Percentiles rank a stretch among this genome's conserved stretches.
These are phyloP conservation scores for Margarornis squamiger DNA, from an alignment of 2,797 vertebrate genomes.

Conservation along the genomic window DNA sequence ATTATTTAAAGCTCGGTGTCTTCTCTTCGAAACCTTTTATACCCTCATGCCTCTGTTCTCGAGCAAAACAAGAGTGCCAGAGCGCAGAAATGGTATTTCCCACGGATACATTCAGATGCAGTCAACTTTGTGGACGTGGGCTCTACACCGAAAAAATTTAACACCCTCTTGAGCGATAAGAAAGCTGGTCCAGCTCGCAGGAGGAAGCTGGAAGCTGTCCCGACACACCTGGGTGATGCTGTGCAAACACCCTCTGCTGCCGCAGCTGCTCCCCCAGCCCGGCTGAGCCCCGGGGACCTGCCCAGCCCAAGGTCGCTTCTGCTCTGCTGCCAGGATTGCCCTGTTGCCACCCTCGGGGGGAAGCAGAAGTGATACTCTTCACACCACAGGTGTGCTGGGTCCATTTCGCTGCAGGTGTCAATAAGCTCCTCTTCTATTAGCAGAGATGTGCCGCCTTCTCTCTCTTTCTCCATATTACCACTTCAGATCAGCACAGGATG, in stretches of 20 bases:
- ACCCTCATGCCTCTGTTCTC: neutral
- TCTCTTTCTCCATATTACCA: neutral
- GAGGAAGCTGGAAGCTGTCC: neutral
- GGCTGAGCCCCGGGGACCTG: neutral
- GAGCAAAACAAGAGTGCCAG: neutral
- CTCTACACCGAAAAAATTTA: neutral
- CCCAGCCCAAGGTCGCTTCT: neutral
- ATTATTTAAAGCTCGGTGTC: neutral
- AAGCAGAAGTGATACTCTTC: neutral
- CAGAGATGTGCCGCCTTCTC: neutral
- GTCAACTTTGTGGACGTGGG: neutral
- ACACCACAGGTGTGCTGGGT: neutral
- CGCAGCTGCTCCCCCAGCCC: rapidly evolving
- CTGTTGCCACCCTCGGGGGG: rapidly evolving
- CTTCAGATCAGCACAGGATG: neutral
- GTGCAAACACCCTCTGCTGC: neutral
- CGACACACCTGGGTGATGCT: rapidly evolving
- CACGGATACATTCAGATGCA: neutral
- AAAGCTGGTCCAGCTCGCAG: neutral
- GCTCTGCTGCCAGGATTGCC: neutral
- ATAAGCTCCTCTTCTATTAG: neutral
- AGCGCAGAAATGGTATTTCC: neutral
- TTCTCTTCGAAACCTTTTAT: neutral
- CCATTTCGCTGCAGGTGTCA: neutral
- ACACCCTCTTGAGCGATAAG: neutral